Evolutionary conservation across 2,888 invertebrate genomes (phyloP), one percentile per base, ranked within the genome.

Genomic region (Sthenelais limicola): DNA sequence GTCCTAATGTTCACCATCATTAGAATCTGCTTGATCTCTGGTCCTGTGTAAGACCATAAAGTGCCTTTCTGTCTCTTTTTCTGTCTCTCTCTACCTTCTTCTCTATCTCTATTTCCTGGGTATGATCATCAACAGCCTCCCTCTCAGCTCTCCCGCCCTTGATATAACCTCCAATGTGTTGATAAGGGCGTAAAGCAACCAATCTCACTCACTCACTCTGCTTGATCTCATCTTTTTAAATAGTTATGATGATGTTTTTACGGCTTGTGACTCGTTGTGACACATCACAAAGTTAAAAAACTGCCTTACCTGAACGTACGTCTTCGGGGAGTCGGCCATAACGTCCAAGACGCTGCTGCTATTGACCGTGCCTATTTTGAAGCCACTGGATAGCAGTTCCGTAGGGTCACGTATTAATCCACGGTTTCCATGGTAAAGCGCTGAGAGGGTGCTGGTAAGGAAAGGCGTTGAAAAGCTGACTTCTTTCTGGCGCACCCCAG

Each of bases 401-500:
- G 21, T 24, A 26, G 62, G 62, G 7, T 18, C 4, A 1, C 62
- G 35, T 9, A 62, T 26, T 15, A 62, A 35, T n/a, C 62, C 62
- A 4, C 62, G 9, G 62, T 62, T 62, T 15, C 62, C 38, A 24
- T 62, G 62, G 38, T 62, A 62, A 3, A 62, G 62, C 5, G 62
- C 62, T 12, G 62, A 62, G 38, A 62, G 24, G 1, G 62, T 62
- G 62, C 62, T 62, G n/a, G 62, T 62, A 35, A 62, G 38, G 38
- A 62, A 62, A 5, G 62, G 62, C 4, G 3, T 5, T n/a, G 62
- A 38, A 43, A 62, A 62, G 21, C 62, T 62, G 26, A 62, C 62
- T 21, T 38, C 3, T 21, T 62, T 12, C 62, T 62, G 26, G 18
- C 62, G 33, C 15, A 35, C 35, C 4, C 4, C 24, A 9, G 62